These are phyloP conservation scores for Novumbra hubbsi DNA, from an alignment of 2,797 vertebrate species.

Conservation along the genomic window DNA sequence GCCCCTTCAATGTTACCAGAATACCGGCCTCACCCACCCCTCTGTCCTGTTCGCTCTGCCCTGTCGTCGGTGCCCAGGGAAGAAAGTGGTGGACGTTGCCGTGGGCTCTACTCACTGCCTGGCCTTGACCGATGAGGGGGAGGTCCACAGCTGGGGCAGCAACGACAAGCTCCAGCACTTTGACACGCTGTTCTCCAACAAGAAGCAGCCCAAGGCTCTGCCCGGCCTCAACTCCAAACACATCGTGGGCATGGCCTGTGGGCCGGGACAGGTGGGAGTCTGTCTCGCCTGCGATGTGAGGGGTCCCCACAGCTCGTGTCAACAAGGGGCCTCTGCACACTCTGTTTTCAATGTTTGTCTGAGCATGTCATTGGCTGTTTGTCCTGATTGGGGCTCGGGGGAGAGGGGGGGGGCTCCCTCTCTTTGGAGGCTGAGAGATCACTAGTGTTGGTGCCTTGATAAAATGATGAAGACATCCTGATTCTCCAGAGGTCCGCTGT, in stretches of 20 bases:
- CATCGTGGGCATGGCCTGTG: constrained; percentile 93
- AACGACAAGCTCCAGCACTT: constrained; percentile 98
- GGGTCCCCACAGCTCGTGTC: no score
- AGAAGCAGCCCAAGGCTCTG: constrained; percentile 90
- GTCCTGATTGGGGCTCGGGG: no score
- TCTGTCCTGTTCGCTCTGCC: not conserved
- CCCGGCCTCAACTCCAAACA: constrained; percentile 93
- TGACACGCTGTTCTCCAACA: constrained; percentile 93
- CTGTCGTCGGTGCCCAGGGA: constrained; percentile 71
- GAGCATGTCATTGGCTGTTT: no score
- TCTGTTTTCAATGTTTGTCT: no score
- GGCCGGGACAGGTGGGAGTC: constrained; percentile 88
- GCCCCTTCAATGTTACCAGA: no score
- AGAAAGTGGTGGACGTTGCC: constrained; percentile 94
- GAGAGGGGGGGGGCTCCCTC: no score
- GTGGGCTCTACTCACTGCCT: constrained; percentile 96
- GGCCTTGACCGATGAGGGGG: constrained; percentile 92
- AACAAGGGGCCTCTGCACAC: no score
- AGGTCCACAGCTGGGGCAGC: constrained; percentile 98
- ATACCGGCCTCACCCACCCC: no score
- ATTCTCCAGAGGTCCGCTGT: no score
- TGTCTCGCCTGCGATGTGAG: no score
- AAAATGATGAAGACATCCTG: no score
- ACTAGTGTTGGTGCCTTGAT: no score
- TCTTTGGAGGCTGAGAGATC: not conserved